A percentile compares a stretch with the other conserved stretches of the same genome.
phyloP scores from a whole-genome alignment of 2,113 vertebrate species.

The Muscicapa adusta region DNA sequence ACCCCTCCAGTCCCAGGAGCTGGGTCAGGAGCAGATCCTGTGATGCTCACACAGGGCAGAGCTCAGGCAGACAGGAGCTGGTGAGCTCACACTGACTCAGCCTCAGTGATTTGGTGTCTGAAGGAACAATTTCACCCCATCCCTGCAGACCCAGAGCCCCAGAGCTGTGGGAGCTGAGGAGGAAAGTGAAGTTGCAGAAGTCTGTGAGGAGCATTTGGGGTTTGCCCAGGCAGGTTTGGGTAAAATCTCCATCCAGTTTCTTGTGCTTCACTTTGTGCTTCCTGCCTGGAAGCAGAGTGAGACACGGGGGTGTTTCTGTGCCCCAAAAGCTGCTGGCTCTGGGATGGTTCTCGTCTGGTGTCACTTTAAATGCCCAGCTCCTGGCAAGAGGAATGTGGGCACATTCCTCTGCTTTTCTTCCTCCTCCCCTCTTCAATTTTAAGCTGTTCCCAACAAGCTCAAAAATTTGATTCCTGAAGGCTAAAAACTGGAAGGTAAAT shows the following conservation, averaged over 20 bases:
- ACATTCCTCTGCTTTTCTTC: not conserved
- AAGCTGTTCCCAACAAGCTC: not conserved
- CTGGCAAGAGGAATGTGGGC: not conserved
- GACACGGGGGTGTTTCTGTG: rapidly evolving
- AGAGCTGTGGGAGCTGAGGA: rapidly evolving
- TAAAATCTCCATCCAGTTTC: not conserved
- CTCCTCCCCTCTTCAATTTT: not conserved
- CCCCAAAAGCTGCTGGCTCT: not conserved
- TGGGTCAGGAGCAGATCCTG: not conserved
- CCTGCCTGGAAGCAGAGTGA: not conserved
- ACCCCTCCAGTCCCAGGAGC: no score
- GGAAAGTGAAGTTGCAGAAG: not conserved
- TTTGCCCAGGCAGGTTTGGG: not conserved
- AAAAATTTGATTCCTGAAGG: slow-evolving; percentile 35
- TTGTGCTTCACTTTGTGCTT: not conserved
- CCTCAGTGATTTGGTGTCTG: not conserved
- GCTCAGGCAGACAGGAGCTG: not conserved
- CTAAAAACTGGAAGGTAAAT: slow-evolving; percentile 60
- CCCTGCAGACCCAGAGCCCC: not conserved
- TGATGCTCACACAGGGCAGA: rapidly evolving
- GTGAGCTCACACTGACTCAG: rapidly evolving
- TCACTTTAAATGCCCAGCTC: not conserved
- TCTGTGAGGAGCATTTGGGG: not conserved
- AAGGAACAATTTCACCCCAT: rapidly evolving
- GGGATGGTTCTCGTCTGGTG: rapidly evolving